Evolutionary conservation across 1,140 invertebrate species (phyloP).

Genomic region (Lamellibrachia luymesi): DNA sequence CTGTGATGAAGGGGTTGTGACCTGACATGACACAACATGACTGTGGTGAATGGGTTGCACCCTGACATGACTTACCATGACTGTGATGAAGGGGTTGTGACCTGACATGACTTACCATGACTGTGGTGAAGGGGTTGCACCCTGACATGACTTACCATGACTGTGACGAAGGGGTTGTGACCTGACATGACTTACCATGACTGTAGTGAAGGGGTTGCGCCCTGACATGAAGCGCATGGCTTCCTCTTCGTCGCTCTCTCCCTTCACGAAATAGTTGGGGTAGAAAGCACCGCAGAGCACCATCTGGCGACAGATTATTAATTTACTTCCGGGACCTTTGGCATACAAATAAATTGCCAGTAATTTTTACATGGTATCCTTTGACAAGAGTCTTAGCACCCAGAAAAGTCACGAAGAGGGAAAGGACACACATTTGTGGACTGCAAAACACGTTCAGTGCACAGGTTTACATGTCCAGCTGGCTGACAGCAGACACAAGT

Average conservation of each 20-base stretch:
- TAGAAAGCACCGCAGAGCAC: conserved; percentile 82
- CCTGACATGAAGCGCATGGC: conserved; percentile 67
- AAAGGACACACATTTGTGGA: no score
- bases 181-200: conserved; percentile 68
- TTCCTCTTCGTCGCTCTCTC: conserved; percentile 63
- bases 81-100: not conserved
- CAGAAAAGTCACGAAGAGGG: no score
- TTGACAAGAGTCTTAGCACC: no score
- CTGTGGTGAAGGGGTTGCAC: conserved; percentile 71
- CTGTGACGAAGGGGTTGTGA: conserved; percentile 70
- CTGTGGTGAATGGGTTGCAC: not conserved
- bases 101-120: conserved; percentile 58
- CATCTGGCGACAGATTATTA: conserved; percentile 58
- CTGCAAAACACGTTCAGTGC: no score
- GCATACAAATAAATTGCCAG: no score
- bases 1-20: not conserved
- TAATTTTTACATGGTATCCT: no score
- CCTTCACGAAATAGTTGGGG: conserved; percentile 81
- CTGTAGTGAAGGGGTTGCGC: conserved; percentile 73
- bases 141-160: conserved; percentile 66
- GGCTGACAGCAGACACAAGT: no score
- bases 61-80: not conserved
- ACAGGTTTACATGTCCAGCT: no score
- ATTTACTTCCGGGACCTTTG: no score
- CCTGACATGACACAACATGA: not conserved